Evolutionary conservation across 2,113 vertebrate genomes (phyloP), one percentile per base, ranked within the genome.

Genomic region (Hemibagrus wyckioides): DNA sequence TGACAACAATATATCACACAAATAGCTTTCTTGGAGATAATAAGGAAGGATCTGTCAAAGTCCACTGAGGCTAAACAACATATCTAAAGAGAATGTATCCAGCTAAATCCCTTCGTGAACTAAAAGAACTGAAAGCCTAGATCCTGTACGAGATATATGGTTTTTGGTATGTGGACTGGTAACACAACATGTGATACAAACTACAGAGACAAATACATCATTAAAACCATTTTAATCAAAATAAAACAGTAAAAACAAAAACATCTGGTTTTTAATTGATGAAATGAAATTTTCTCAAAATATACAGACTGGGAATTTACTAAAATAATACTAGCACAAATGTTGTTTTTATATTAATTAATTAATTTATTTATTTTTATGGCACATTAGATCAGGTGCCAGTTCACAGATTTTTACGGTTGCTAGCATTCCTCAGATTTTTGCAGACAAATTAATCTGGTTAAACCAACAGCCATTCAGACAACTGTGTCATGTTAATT

Each of bases 1-100:
- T 85, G 65, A 85, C 28, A 30, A 80, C 76, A 75, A 28, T 83
- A 65, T 86, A 88, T 75, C 76, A 84, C 77, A 84, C 50, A 88
- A 76, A 84, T 30, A n/a, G 71, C 1, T 54, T 77, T 84, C 81
- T 39, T 57, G 81, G 83, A 79, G 57, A 82, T 79, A 36, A 79
- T 81, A 73, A 54, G 6, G 48, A 39, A 85, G 77, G 36, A 57
- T 67, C 57, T 86, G 48, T 41, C 44, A n/a, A 86, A 84, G 80
- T 86, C 73, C 80, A 88, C 44, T 30, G 2, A 36, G 13, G 9
- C 48, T 54, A 17, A 54, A 15, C 54, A 33, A 63, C 65, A 63
- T 3, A n/a, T 79, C 23, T 83, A 48, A 86, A 56, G 15, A 44
- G 23, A 69, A 39, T 39, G n/a, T 50, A 10, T 63, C 59, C n/a